Percentiles rank a stretch among this genome's conserved stretches.
Evolutionary conservation across 2,888 invertebrate genomes (phyloP).

Genomic region (Drosophila falleni): DNA sequence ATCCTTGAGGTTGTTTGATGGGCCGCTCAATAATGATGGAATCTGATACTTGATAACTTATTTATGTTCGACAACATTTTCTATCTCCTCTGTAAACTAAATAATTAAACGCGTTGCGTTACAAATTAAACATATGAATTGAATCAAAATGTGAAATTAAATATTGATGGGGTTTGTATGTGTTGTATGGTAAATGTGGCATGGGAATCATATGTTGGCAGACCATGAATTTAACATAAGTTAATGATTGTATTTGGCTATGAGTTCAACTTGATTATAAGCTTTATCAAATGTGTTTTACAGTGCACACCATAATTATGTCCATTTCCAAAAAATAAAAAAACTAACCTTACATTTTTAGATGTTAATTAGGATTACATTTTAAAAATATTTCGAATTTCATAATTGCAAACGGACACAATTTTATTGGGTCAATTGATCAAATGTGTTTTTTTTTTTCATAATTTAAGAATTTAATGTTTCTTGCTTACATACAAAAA

Average conservation of each 20-base stretch:
- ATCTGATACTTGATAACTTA: constrained; percentile 82
- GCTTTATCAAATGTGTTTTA: constrained; percentile 49
- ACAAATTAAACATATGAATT: constrained; percentile 49
- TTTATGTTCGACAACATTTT: constrained; percentile 25
- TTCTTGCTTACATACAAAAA: constrained; percentile 70
- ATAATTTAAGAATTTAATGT: background rate
- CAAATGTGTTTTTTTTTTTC: constrained; percentile 21
- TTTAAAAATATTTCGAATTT: background rate
- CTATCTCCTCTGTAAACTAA: constrained; percentile 34
- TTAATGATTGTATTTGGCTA: constrained; percentile 12
- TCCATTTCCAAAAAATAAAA: constrained; percentile 49
- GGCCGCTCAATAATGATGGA: constrained; percentile 86
- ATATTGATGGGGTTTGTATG: constrained; percentile 46
- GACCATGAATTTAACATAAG: constrained; percentile 17
- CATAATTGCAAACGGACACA: constrained; percentile 62
- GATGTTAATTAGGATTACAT: background rate
- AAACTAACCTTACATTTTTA: constrained; percentile 53
- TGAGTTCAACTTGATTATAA: constrained; percentile 41
- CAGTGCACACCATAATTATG: constrained; percentile 50
- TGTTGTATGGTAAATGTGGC: constrained; percentile 29
- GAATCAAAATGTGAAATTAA: constrained; percentile 44
- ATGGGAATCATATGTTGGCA: constrained; percentile 37
- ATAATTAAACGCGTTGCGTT: constrained; percentile 34
- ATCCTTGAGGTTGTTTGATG: constrained; percentile 81
- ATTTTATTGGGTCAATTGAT: constrained; percentile 31